Conservation (phyloP, 2,888 invertebrate species). For the Drosophila subquinaria region DNA sequence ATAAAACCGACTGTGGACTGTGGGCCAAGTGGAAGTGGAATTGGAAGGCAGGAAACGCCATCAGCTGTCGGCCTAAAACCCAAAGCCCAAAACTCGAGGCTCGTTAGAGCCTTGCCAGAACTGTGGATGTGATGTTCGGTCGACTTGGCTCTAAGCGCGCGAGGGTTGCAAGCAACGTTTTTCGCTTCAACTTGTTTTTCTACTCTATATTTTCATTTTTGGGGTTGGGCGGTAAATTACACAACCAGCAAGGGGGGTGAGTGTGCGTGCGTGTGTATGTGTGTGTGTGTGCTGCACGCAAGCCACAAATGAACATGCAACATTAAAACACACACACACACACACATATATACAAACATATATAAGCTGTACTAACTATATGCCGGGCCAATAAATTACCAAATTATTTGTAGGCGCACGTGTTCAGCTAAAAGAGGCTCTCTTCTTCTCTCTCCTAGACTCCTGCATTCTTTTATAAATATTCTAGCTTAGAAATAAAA, state of each 20-base stretch:
- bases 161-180: conserved; percentile 65
- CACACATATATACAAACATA: neutral
- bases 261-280: conserved; percentile 10
- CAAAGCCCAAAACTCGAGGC: conserved; percentile 31
- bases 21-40: conserved; percentile 38
- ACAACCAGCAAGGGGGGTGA: conserved; percentile 48
- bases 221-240: conserved; percentile 66
- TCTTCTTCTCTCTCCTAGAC: neutral
- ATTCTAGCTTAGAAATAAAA: conserved; percentile 1
- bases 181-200: conserved; percentile 36
- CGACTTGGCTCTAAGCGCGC: conserved; percentile 20
- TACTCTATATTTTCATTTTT: conserved; percentile 8
- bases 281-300: conserved; percentile 62
- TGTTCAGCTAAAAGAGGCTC: conserved; percentile 19
- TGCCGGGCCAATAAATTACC: conserved; percentile 59
- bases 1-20: conserved; percentile 65
- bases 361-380: conserved; percentile 2
- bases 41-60: conserved; percentile 62
- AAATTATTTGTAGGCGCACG: conserved; percentile 67
- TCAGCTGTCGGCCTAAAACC: conserved; percentile 66
- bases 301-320: conserved; percentile 73
- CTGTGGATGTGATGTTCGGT: conserved; percentile 19
- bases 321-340: conserved; percentile 46
- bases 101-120: conserved; percentile 52
- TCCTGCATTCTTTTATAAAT: neutral